Base-by-base conservation (phyloP, 2,113 vertebrate species). In the Pungitius pungitius region DNA sequence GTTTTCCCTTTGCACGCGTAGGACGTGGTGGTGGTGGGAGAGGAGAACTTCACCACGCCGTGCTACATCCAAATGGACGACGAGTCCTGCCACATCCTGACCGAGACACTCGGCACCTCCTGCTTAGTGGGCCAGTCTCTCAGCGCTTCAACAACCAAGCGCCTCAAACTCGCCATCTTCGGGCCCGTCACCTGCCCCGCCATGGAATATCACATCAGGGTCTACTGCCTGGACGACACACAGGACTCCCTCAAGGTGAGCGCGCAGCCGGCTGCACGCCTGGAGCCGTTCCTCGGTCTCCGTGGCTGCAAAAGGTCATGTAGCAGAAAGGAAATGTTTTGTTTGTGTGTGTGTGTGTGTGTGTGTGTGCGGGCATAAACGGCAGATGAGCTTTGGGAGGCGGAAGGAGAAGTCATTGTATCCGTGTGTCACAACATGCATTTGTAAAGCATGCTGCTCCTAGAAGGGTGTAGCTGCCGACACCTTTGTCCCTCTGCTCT, bases 201-300 rank as follows among this genome's bases (percentile, higher is more conserved):
- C 0, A 93, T 97, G 90, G 98, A 99, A 86, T 99, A 98, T 88
- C 96, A 95, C 90, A 94, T 99, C 85, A 92, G 97, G 2, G 96
- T 98, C 75, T 99, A 99, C 92, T 99, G 98, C 86, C 93, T 99
- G 49, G 96, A 99, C 12, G 98, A 99, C 90, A 99, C 95, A 0
- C 96, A 96, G 89, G 98, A 99, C 40, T 92, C 96, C 2, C 95
- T 99, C 17, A 98, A 99, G 95, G 98, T 97, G 82, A 73, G 73
- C 42, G 15, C 0, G 3, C 40, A 14, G 22, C 60, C 45, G 17
- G 12, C 54, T 56, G 26, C 18, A 1, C 6, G 17, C 20, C 22
- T 58, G 55, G 24, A 4, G 30, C 56, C 17, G 1, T 15, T 42
- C 35, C 30, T 63, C 14, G 77, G 39, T 78, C 15, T 11, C 40